phyloP scores from a whole-genome alignment of 1,140 invertebrate species.

The Intoshia linei region DNA sequence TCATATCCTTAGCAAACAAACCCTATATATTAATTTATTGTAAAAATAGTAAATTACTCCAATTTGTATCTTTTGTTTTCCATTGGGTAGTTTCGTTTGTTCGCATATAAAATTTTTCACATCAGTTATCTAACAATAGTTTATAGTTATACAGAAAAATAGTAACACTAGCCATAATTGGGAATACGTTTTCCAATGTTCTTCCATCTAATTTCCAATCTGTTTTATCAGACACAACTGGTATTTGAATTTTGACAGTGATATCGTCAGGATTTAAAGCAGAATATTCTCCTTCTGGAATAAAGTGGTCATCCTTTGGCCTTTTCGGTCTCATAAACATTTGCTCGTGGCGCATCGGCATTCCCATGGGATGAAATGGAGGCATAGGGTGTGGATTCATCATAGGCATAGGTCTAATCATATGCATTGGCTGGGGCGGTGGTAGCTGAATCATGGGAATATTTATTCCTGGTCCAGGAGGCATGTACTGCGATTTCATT shows the following conservation, averaged over 20 bases:
- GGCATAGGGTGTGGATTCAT: constrained; percentile 13
- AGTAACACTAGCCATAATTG: no score
- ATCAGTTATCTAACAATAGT: no score
- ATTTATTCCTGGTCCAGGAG: constrained; percentile 5
- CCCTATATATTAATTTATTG: no score
- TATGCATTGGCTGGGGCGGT: constrained; percentile 7
- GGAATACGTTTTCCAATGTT: no score
- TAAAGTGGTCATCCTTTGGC: constrained; percentile 57
- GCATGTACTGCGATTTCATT: constrained; percentile 2
- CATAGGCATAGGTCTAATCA: constrained; percentile 9
- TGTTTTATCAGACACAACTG: constrained; percentile 43
- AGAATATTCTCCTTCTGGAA: constrained; percentile 56
- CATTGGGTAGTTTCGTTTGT: no score
- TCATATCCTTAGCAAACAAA: no score
- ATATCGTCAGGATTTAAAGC: no score
- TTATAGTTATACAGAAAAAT: no score
- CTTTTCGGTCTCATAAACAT: no score
- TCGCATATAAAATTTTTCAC: no score
- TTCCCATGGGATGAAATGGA: constrained; percentile 8
- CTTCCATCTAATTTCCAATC: constrained; percentile 87
- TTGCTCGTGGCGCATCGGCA: constrained; percentile 50
- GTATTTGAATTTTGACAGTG: constrained; percentile 40
- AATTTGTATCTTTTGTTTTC: no score
- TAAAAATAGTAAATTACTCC: no score
- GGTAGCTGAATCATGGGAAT: constrained; percentile 9